phyloP scores from a whole-genome alignment of 2,113 vertebrate genomes.

The Pycnonotus jocosus region DNA sequence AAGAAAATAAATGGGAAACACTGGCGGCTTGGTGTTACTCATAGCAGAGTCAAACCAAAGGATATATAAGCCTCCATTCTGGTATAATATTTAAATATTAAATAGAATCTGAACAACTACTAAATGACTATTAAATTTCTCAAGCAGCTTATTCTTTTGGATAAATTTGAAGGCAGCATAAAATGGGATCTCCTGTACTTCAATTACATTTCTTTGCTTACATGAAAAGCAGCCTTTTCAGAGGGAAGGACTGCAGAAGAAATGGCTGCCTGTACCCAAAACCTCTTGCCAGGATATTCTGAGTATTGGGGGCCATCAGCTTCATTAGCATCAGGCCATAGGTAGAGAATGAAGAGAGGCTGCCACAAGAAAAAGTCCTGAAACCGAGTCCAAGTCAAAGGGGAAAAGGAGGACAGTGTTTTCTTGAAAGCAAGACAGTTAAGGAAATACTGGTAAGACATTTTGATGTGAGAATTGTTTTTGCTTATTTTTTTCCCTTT shows the following conservation, averaged over 20 bases:
- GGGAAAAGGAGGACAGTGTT: not conserved
- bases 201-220: not conserved
- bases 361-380: not conserved
- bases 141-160: not conserved
- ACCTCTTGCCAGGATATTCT: not conserved
- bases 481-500: not conserved
- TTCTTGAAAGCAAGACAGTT: not conserved
- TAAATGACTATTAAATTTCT: not conserved
- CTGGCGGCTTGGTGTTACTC: not conserved
- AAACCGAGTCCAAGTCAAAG: not conserved
- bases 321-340: not conserved
- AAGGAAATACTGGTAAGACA: not conserved
- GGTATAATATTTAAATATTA: not conserved
- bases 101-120: not conserved
- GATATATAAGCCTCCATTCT: not conserved
- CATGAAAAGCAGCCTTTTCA: not conserved
- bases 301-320: not conserved
- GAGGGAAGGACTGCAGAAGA: not conserved
- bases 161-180: not conserved
- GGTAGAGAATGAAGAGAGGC: not conserved
- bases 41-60: not conserved
- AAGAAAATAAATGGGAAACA: not conserved
- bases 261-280: not conserved
- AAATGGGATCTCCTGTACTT: not conserved
- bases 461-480: not conserved